Evolutionary conservation across 2,113 vertebrate species (phyloP).

Genomic region (Cheilinus undulatus): DNA sequence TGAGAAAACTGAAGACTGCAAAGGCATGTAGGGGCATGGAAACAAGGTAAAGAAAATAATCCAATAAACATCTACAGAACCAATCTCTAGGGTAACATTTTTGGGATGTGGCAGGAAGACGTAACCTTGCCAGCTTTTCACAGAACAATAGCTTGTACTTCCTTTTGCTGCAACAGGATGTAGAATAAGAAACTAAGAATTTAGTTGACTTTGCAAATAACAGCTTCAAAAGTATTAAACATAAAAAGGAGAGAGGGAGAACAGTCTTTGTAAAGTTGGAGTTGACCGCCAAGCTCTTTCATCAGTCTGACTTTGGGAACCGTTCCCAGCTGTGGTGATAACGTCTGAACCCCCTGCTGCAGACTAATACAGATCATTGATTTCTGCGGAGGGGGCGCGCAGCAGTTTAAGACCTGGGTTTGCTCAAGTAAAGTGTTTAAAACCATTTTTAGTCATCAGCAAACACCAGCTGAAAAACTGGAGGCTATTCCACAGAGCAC

Average conservation of each 20-base stretch:
- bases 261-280: conserved; percentile 13
- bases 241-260: conserved; percentile 10
- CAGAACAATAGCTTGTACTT: conserved; percentile 44
- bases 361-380: conserved; percentile 53
- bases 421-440: conserved; percentile 61
- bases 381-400: conserved; percentile 10
- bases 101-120: conserved; percentile 17
- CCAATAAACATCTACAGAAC: not conserved
- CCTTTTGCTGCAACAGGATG: not conserved
- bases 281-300: conserved; percentile 16
- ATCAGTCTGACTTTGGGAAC: conserved; percentile 33
- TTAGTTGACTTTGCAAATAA: not conserved
- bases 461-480: conserved; percentile 23
- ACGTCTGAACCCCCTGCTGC: conserved; percentile 31
- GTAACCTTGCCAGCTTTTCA: not conserved
- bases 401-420: conserved; percentile 18
- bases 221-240: not conserved
- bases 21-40: not conserved
- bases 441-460: conserved; percentile 65
- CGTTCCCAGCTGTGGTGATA: conserved; percentile 31
- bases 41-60: not conserved
- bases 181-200: not conserved
- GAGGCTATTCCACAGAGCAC: conserved; percentile 42
- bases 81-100: conserved; percentile 9
- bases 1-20: not conserved